Percentiles rank a stretch among this genome's conserved stretches.
Evolutionary conservation across 2,797 vertebrate species (phyloP).

Genomic region (Gobio occitaniae): DNA sequence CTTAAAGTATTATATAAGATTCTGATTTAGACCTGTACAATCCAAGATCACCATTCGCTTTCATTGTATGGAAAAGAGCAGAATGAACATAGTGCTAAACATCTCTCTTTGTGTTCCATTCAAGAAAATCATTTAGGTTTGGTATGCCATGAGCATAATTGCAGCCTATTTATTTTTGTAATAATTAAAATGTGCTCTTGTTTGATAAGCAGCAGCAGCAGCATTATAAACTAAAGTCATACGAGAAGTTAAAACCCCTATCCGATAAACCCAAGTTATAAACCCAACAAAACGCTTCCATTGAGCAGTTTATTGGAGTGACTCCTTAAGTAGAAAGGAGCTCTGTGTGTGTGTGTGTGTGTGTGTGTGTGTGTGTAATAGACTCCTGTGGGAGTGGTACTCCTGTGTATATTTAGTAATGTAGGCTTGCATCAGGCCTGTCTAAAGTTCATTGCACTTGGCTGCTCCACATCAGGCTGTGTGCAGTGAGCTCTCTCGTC

Average conservation of each 20-base stretch:
- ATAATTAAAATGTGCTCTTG: neutral
- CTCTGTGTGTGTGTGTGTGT: neutral
- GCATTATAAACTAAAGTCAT: neutral
- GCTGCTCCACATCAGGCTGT: constrained; percentile 61
- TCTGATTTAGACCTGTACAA: neutral
- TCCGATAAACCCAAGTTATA: constrained; percentile 15
- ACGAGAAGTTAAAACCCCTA: neutral
- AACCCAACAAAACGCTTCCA: neutral
- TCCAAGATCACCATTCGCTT: neutral
- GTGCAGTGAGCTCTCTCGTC: constrained; percentile 61
- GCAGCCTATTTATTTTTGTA: neutral
- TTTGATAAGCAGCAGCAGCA: neutral
- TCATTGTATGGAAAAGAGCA: neutral
- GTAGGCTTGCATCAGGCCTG: constrained; percentile 57
- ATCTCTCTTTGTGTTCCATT: neutral
- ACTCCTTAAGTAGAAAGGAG: constrained; percentile 20
- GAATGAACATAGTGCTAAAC: neutral
- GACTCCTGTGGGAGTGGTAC: constrained; percentile 47
- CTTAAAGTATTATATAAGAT: neutral
- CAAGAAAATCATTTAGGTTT: neutral
- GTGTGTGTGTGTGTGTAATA: constrained; percentile 39
- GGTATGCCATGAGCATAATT: neutral
- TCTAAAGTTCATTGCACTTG: constrained; percentile 68
- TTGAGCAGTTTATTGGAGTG: constrained; percentile 39
- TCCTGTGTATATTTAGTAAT: constrained; percentile 64